Conservation (phyloP, 1,140 invertebrate genomes). For the Drosophila nigrodunni region DNA sequence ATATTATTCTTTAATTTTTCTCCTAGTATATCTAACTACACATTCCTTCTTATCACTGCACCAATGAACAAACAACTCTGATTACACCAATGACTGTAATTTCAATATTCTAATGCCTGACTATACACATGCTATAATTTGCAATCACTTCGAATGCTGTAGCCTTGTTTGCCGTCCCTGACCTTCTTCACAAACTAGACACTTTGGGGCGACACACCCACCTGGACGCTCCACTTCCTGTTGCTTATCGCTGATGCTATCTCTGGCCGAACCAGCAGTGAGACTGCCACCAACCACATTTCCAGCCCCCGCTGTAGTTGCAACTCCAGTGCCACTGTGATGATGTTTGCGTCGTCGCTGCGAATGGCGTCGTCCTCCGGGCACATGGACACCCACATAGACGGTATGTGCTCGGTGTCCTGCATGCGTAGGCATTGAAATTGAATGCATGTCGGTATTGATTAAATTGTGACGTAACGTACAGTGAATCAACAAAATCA, state of each 20-base stretch:
- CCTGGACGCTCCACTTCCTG: conserved; percentile 79
- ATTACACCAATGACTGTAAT: conserved; percentile 31
- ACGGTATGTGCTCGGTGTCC: conserved; percentile 95
- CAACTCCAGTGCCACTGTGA: conserved; percentile 85
- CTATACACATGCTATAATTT: conserved; percentile 49
- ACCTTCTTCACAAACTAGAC: conserved; percentile 9
- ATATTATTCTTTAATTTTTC: background rate
- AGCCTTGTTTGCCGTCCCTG: conserved; percentile 45
- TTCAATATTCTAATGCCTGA: conserved; percentile 1
- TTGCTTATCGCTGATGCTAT: conserved; percentile 72
- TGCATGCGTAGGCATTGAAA: conserved; percentile 82
- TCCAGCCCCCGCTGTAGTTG: conserved; percentile 26
- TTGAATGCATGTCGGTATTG: conserved; percentile 38
- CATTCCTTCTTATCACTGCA: background rate
- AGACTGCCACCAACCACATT: conserved; percentile 44
- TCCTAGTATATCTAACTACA: background rate
- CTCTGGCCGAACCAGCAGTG: conserved; percentile 55
- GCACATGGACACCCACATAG: conserved; percentile 94
- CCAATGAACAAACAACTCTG: conserved; percentile 5
- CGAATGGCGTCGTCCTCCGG: conserved; percentile 90
- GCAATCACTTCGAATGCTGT: conserved; percentile 22
- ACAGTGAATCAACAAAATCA: background rate
- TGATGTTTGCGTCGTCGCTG: conserved; percentile 92
- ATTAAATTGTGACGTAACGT: background rate
- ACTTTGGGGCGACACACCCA: conserved; percentile 46